Conservation (phyloP, 1,140 invertebrate species). For the Lucilia cuprina region DNA sequence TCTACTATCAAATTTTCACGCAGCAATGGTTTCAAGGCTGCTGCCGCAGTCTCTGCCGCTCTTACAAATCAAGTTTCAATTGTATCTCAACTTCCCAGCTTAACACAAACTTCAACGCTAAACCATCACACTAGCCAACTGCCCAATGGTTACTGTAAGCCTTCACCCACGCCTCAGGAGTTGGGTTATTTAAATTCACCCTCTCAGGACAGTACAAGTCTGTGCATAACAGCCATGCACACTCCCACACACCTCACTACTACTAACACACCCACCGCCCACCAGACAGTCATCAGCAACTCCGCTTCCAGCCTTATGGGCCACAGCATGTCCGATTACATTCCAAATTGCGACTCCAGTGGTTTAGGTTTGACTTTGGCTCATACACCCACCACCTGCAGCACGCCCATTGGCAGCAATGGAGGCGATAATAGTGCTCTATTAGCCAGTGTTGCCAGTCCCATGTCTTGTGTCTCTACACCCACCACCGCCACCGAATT, state of each 20-base stretch:
- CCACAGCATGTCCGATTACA: conserved; percentile 42
- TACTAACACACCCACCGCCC: conserved; percentile 37
- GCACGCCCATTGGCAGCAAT: conserved; percentile 36
- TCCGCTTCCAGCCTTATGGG: conserved; percentile 10
- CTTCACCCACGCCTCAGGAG: conserved; percentile 57
- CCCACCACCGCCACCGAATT: conserved; percentile 56
- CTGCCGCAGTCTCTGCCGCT: conserved; percentile 12
- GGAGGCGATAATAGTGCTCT: conserved; percentile 25
- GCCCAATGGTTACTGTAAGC: conserved; percentile 59
- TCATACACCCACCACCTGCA: conserved; percentile 37
- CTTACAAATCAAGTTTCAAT: conserved; percentile 33
- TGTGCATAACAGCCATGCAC: conserved; percentile 40
- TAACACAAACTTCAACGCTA: conserved; percentile 41
- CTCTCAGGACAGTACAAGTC: conserved; percentile 47
- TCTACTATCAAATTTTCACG: conserved; percentile 58
- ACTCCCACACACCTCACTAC: conserved; percentile 39
- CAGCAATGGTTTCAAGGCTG: conserved; percentile 43
- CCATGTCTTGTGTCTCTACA: conserved; percentile 34
- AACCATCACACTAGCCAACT: conserved; percentile 37
- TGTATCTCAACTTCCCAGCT: conserved; percentile 34
- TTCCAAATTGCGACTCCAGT: conserved; percentile 45
- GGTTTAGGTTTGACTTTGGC: conserved; percentile 20
- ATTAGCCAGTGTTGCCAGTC: conserved; percentile 35
- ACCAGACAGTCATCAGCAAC: conserved; percentile 24
- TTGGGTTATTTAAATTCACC: conserved; percentile 54